Evolutionary conservation across 2,113 vertebrate species (phyloP).

Genomic region (Piprites chloris): DNA sequence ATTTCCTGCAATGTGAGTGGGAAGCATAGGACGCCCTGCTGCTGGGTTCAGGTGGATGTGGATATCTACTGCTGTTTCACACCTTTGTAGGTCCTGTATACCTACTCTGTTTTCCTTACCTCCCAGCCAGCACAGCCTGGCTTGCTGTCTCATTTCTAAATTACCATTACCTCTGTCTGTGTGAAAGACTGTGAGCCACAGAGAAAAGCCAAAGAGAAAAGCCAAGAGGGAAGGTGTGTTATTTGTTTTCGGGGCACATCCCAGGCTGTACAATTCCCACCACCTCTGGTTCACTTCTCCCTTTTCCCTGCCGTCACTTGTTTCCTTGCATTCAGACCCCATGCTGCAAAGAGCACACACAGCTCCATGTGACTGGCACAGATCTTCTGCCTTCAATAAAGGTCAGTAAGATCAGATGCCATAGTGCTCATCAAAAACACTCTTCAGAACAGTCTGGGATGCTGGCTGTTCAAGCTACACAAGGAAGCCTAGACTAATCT

Average conservation of each 20-base stretch:
- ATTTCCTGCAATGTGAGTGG: neutral
- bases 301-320: neutral
- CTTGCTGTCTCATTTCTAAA: neutral
- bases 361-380: neutral
- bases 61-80: neutral
- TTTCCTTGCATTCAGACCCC: neutral
- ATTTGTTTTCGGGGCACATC: neutral
- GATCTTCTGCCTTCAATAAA: neutral
- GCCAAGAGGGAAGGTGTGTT: neutral
- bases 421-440: neutral
- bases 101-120: neutral
- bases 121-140: neutral
- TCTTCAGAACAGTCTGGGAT: neutral
- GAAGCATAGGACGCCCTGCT: neutral
- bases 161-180: neutral
- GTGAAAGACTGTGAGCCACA: no score
- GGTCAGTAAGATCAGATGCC: fast-evolving
- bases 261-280: neutral
- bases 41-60: no score
- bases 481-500: neutral
- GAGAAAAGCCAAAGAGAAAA: neutral
- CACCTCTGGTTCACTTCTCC: fast-evolving
- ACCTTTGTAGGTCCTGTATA: neutral
- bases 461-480: neutral
- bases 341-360: neutral